A percentile compares a stretch with the other conserved stretches of the same genome.
Evolutionary conservation across 2,113 vertebrate species (phyloP).

Genomic region (Gorsachius goisagi): DNA sequence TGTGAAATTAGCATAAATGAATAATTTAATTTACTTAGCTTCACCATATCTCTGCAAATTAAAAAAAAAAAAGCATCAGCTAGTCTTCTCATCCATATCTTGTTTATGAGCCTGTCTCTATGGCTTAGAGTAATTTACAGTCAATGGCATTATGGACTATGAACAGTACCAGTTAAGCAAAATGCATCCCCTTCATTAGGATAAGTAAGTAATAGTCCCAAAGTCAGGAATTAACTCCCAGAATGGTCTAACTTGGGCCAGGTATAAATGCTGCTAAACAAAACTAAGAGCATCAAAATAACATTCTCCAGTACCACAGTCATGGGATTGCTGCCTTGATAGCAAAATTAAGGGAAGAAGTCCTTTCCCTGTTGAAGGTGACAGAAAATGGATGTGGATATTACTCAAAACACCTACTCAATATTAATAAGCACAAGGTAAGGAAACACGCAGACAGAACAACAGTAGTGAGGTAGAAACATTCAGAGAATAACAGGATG

Average conservation of each 20-base stretch:
- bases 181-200: neutral
- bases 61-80: neutral
- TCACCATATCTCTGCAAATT: neutral
- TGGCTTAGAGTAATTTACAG: neutral
- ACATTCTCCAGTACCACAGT: neutral
- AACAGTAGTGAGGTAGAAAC: neutral
- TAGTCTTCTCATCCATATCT: neutral
- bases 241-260: neutral
- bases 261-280: neutral
- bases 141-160: neutral
- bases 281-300: neutral
- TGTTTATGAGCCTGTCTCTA: neutral
- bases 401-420: neutral
- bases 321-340: neutral
- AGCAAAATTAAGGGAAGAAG: neutral
- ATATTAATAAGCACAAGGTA: neutral
- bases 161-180: neutral
- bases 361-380: neutral
- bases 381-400: neutral
- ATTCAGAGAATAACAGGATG: neutral
- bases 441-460: neutral
- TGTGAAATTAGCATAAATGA: neutral
- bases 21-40: conserved; percentile 11
- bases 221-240: neutral
- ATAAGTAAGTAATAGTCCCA: neutral